These are phyloP conservation scores for Saccopteryx bilineata DNA, from an alignment of 2,113 vertebrate genomes.

Conservation along the genomic window DNA sequence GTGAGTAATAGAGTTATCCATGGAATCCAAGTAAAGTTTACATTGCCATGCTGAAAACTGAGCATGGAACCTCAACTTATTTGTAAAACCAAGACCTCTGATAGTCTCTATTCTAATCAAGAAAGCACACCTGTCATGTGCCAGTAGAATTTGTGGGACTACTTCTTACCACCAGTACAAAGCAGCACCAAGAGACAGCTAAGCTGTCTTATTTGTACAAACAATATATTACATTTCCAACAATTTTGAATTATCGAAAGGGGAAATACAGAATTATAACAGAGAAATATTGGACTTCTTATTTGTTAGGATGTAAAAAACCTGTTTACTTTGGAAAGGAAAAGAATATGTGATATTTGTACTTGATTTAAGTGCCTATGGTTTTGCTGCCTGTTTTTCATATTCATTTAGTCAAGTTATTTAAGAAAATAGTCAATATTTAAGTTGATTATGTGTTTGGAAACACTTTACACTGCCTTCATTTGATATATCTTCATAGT, in stretches of 20 bases:
- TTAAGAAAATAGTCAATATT: neutral
- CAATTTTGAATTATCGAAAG: neutral
- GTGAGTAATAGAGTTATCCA: neutral
- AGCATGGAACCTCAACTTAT: neutral
- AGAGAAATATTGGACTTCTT: neutral
- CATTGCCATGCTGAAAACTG: neutral
- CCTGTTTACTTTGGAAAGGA: neutral
- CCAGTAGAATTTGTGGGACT: neutral
- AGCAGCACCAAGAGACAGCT: neutral
- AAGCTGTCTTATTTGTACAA: neutral
- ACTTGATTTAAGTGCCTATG: neutral
- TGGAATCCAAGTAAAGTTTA: neutral
- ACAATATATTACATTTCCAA: too few species aligned
- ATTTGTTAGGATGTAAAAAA: neutral
- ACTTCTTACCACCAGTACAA: neutral
- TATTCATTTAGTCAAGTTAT: neutral
- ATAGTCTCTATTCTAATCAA: neutral
- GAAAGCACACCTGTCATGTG: neutral
- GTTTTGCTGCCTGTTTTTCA: neutral
- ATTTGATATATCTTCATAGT: neutral
- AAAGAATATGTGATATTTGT: neutral
- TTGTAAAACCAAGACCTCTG: neutral
- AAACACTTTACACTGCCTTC: neutral
- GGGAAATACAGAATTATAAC: neutral
- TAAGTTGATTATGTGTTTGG: neutral